Base-by-base conservation (phyloP, 2,888 invertebrate genomes). In the Thalpophila matura region DNA sequence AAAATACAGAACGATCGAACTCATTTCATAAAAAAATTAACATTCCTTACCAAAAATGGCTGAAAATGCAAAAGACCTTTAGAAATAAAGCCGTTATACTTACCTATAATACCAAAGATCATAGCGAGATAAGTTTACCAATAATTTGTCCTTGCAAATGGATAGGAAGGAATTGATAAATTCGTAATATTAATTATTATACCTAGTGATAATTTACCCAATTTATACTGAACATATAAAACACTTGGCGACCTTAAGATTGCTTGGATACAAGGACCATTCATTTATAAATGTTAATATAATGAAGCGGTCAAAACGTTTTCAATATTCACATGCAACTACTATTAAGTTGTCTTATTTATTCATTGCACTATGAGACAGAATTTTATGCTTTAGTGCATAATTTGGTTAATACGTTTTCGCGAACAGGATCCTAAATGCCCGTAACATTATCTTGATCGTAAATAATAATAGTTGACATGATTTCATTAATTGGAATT, bases 171-270 rank as follows among this genome's bases (percentile, higher is more conserved):
- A 38, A 35, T 38, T 58, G 43, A n/a, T 73, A 38, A 60, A 57
- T 68, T 45, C n/a, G 43, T 53, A 45, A 65, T n/a, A n/a, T n/a
- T n/a, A n/a, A n/a, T n/a, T n/a, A n/a, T 60, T 38, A 38, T 35
- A 46, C 33, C 40, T 50, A 24, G 29, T 29, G 33, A 47, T 53
- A 51, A 45, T 64, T 61, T 53, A 51, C 49, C 56, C 20, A 71
- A 62, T 62, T 61, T 58, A 59, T 53, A n/a, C 31, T 22, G 54
- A 18, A 40, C 27, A 56, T 65, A 54, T 65, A 56, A 66, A 62
- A 79, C 63, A 67, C 69, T 51, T 14, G 72, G 29, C 38, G 64
- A 49, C 81, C 75, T 78, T 50, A 60, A 59, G 24, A 49, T 69
- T 33, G 37, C 56, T 40, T 45, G 42, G 42, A 43, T 29, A 60